Evolutionary conservation across 2,888 invertebrate species (phyloP).

Genomic region (Drosophila quinaria): DNA sequence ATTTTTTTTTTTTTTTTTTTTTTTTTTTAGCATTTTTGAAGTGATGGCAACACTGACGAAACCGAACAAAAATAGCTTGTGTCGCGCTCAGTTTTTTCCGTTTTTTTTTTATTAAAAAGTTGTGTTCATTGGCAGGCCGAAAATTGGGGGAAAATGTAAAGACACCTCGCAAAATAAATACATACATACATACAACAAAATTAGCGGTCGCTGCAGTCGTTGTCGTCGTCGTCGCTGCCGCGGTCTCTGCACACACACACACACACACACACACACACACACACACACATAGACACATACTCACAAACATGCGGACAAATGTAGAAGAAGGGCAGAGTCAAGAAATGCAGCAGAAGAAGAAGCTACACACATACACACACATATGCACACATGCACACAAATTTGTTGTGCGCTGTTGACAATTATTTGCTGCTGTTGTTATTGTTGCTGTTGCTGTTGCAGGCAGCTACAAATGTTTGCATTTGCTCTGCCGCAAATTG

Average conservation of each 20-base stretch:
- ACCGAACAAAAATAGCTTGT: slow-evolving; percentile 30
- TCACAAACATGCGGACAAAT: neutral
- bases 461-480: slow-evolving; percentile 47
- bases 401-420: slow-evolving; percentile 57
- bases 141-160: slow-evolving; percentile 50
- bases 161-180: slow-evolving; percentile 31
- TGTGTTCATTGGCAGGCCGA: slow-evolving; percentile 46
- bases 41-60: neutral
- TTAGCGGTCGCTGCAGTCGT: slow-evolving; percentile 26
- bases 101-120: slow-evolving; percentile 27
- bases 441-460: slow-evolving; percentile 5
- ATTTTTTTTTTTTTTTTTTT: too few species aligned
- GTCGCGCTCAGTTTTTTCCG: slow-evolving; percentile 12
- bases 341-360: slow-evolving; percentile 22
- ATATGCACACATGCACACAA: slow-evolving; percentile 8
- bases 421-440: slow-evolving; percentile 40
- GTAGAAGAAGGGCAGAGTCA: slow-evolving; percentile 17
- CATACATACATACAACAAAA: slow-evolving; percentile 11
- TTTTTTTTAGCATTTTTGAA: too few species aligned
- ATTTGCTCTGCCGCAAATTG: slow-evolving; percentile 56
- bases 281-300: slow-evolving; percentile 10
- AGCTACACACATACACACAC: slow-evolving; percentile 11
- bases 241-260: slow-evolving; percentile 27
- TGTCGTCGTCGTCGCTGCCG: slow-evolving; percentile 2
- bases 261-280: slow-evolving; percentile 38